phyloP scores from a whole-genome alignment of 92 coral and sea anemone genomes.

The Zoanthus sociatus region DNA sequence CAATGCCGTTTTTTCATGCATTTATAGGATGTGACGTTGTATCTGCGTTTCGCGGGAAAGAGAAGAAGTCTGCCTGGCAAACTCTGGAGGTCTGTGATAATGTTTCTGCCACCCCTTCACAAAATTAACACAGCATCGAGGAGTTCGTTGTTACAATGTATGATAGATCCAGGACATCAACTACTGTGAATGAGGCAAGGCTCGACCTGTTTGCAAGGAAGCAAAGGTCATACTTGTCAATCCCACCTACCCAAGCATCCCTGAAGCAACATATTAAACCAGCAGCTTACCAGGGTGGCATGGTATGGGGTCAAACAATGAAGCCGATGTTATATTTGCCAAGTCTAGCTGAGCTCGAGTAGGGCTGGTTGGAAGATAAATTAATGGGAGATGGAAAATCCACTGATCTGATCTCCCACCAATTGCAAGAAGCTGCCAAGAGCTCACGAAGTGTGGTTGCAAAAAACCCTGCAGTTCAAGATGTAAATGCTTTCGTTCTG shows the following conservation, averaged over 20 bases:
- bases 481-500: slow-evolving; percentile 57
- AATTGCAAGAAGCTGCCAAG: slow-evolving; percentile 57
- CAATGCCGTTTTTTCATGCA: slow-evolving; percentile 33
- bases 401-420: slow-evolving; percentile 62
- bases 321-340: slow-evolving; percentile 19
- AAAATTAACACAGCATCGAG: slow-evolving; percentile 51
- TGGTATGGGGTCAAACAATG: slow-evolving; percentile 60
- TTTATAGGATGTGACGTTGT: slow-evolving; percentile 22
- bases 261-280: slow-evolving; percentile 47
- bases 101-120: slow-evolving; percentile 38
- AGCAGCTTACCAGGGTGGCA: slow-evolving; percentile 57
- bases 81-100: slow-evolving; percentile 53
- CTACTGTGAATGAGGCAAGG: slow-evolving; percentile 48
- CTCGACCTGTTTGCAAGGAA: slow-evolving; percentile 60
- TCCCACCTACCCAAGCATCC: slow-evolving; percentile 64
- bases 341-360: slow-evolving; percentile 47
- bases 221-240: slow-evolving; percentile 41
- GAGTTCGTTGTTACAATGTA: slow-evolving; percentile 56
- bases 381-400: slow-evolving; percentile 48
- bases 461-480: slow-evolving; percentile 46
- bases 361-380: slow-evolving; percentile 46
- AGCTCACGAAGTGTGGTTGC: slow-evolving; percentile 60
- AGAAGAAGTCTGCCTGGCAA: slow-evolving; percentile 64
- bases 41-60: slow-evolving; percentile 54
- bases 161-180: slow-evolving; percentile 58